Conservation (phyloP, 2,888 invertebrate species). For the Cheilosia grossa region DNA sequence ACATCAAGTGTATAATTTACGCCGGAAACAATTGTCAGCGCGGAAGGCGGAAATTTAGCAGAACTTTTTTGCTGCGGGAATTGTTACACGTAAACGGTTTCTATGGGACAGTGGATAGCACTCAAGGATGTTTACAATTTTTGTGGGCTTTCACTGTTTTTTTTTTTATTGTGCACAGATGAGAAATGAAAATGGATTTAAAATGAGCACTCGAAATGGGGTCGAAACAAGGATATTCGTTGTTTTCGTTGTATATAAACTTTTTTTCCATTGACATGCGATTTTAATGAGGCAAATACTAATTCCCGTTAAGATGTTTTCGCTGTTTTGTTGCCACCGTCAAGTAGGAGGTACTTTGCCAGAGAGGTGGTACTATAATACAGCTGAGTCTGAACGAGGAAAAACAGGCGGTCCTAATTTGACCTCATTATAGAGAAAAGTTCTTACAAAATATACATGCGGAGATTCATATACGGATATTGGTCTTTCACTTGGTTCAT, state of each 20-base stretch:
- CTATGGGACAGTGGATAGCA: slow-evolving; percentile 28
- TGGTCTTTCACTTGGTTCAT: too few relatives aligned
- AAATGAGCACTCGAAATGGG: slow-evolving; percentile 29
- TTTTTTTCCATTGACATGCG: slow-evolving; percentile 12
- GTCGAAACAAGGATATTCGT: slow-evolving; percentile 7
- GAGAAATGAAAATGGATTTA: slow-evolving; percentile 2
- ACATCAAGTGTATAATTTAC: slow-evolving; percentile 55
- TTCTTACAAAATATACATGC: too few relatives aligned
- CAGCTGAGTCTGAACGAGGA: too few relatives aligned
- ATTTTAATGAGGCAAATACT: slow-evolving; percentile 7
- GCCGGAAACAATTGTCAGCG: slow-evolving; percentile 55
- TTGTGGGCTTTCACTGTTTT: neutral
- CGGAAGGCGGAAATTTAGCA: slow-evolving; percentile 53
- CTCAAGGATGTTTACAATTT: slow-evolving; percentile 32
- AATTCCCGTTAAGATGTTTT: too few relatives aligned
- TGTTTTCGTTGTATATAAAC: neutral
- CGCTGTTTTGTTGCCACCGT: too few relatives aligned
- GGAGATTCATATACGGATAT: too few relatives aligned
- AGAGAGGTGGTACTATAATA: too few relatives aligned
- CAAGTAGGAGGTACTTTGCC: too few relatives aligned
- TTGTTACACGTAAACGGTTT: slow-evolving; percentile 47
- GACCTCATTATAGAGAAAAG: too few relatives aligned
- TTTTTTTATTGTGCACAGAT: neutral
- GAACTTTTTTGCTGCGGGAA: slow-evolving; percentile 42
- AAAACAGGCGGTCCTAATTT: too few relatives aligned